Percentiles rank a stretch among this genome's conserved stretches.
Conservation (phyloP, 1,140 invertebrate genomes). For the Sarcophaga bullata region DNA sequence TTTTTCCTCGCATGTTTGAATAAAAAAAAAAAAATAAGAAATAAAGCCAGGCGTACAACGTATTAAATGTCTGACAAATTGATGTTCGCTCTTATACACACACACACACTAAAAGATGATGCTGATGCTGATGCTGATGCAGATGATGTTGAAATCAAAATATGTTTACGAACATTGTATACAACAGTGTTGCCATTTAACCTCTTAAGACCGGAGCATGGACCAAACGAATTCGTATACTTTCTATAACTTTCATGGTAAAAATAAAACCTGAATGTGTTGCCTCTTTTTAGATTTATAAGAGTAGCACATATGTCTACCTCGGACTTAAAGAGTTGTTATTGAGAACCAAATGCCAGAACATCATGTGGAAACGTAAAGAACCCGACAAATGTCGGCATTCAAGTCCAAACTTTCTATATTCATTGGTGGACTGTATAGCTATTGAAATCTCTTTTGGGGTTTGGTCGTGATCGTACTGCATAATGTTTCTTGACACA, state of each 20-base stretch:
- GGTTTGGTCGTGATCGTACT: too few relatives aligned
- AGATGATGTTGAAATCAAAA: not conserved
- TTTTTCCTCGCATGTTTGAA: too few relatives aligned
- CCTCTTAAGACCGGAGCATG: not conserved
- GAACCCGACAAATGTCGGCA: too few relatives aligned
- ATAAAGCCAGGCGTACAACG: not conserved
- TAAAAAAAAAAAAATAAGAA: too few relatives aligned
- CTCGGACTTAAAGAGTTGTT: not conserved
- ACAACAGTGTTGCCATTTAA: not conserved
- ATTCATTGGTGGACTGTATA: too few relatives aligned
- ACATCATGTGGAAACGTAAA: too few relatives aligned
- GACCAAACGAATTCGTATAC: not conserved
- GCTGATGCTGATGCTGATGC: not conserved
- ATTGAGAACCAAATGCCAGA: too few relatives aligned
- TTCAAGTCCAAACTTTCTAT: too few relatives aligned
- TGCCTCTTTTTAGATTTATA: not conserved
- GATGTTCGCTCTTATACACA: slow-evolving; percentile 25
- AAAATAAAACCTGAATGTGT: not conserved
- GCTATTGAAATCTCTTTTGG: too few relatives aligned
- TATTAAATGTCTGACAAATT: slow-evolving; percentile 41
- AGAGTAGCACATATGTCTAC: not conserved
- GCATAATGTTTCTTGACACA: too few relatives aligned
- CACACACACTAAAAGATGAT: slow-evolving; percentile 7
- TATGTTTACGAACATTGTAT: not conserved
- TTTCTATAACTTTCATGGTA: not conserved